Percentiles rank a stretch among this genome's conserved stretches.
Conservation (phyloP, 2,113 vertebrate species). For the Sitta europaea region DNA sequence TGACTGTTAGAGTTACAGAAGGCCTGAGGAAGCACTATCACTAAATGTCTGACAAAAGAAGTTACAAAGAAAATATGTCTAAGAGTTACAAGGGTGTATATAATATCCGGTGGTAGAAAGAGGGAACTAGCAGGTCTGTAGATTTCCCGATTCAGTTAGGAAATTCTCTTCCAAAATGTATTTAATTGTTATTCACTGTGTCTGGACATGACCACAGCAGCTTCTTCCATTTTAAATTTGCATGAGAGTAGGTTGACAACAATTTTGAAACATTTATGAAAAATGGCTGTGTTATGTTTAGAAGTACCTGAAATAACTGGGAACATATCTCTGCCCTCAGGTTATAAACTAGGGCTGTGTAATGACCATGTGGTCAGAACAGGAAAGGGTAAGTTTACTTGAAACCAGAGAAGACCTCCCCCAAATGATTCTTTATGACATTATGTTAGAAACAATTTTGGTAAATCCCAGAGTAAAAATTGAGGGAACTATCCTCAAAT, state of each 20-base stretch:
- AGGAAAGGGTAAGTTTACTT: background rate
- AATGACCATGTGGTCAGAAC: background rate
- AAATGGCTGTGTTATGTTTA: background rate
- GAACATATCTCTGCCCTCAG: background rate
- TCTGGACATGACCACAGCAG: background rate
- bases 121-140: background rate
- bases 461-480: background rate
- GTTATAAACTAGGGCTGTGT: background rate
- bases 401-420: background rate
- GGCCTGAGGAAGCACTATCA: background rate
- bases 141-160: background rate
- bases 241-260: background rate
- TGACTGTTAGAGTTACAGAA: background rate
- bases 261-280: background rate
- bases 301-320: background rate
- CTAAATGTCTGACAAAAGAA: background rate
- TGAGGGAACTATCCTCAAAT: background rate
- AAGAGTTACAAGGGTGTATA: background rate
- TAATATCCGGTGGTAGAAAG: background rate
- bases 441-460: background rate
- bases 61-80: background rate
- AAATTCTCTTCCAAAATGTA: background rate
- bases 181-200: background rate
- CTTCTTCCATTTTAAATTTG: background rate
- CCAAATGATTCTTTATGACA: background rate